Percentiles rank a stretch among this genome's conserved stretches.
Evolutionary conservation across 2,888 invertebrate species (phyloP).

Genomic region (Andrena hattorfiana): DNA sequence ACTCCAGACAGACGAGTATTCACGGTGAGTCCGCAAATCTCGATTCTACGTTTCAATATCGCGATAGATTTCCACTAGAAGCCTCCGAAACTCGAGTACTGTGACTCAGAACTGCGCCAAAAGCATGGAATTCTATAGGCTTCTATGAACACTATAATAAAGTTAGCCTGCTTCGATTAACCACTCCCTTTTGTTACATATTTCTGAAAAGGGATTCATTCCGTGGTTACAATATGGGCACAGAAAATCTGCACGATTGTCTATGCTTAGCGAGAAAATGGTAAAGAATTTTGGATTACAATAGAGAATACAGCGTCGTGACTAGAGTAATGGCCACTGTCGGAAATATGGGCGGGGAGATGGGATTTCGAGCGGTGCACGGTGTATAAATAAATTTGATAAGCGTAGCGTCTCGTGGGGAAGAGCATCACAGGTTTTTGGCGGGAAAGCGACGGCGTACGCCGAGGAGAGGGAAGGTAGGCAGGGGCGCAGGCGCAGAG

Average conservation of each 20-base stretch:
- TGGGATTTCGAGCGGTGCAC: neutral
- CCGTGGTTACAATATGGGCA: neutral
- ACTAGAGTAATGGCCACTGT: neutral
- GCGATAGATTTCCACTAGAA: neutral
- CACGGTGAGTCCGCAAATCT: slow-evolving; percentile 77
- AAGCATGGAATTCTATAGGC: neutral
- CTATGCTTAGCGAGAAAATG: neutral
- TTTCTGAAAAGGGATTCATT: neutral
- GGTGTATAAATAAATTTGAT: slow-evolving; percentile 13
- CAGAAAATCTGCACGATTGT: too few species aligned
- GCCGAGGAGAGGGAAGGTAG: slow-evolving; percentile 64
- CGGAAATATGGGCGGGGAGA: neutral
- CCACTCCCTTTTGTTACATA: neutral
- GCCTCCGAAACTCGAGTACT: neutral
- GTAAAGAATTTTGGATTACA: neutral
- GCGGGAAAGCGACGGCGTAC: slow-evolving; percentile 75
- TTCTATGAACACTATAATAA: neutral
- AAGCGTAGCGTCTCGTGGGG: slow-evolving; percentile 51
- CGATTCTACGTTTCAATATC: neutral
- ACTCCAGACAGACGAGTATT: slow-evolving; percentile 80
- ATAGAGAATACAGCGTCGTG: neutral
- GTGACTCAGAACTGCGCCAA: slow-evolving; percentile 24
- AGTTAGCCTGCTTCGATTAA: neutral
- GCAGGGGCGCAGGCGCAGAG: slow-evolving; percentile 68
- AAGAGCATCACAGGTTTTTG: slow-evolving; percentile 71